phyloP scores from a whole-genome alignment of 1,140 invertebrate genomes.

The Ceratoteleas bidentatus region DNA sequence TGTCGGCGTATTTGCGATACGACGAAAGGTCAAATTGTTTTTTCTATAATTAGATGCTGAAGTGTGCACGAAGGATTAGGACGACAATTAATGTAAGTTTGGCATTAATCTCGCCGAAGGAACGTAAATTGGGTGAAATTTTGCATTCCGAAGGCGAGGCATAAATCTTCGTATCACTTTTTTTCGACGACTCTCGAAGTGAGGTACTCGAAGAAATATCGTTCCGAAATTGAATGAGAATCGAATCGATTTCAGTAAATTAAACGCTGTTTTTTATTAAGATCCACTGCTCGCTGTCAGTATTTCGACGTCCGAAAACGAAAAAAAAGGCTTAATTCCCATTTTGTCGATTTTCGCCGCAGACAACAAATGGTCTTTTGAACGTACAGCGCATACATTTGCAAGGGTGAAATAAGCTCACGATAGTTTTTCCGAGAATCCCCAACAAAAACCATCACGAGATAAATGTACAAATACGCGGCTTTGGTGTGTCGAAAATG shows the following conservation, averaged over 20 bases:
- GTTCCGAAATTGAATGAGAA: too few relatives aligned
- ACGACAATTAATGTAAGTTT: background rate
- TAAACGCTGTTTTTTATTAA: too few relatives aligned
- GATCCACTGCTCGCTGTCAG: too few relatives aligned
- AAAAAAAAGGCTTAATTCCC: background rate
- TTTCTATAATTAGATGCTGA: conserved; percentile 3
- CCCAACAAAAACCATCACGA: conserved; percentile 47
- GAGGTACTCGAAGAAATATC: too few relatives aligned
- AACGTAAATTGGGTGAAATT: too few relatives aligned
- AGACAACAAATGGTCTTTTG: conserved; percentile 10
- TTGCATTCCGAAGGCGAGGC: too few relatives aligned
- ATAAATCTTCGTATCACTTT: too few relatives aligned
- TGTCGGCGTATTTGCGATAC: conserved; percentile 2
- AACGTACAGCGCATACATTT: conserved; percentile 6
- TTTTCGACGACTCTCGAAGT: too few relatives aligned
- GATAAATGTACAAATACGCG: conserved; percentile 49
- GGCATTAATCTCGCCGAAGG: too few relatives aligned
- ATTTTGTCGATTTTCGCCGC: conserved; percentile 9
- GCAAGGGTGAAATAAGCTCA: conserved; percentile 12
- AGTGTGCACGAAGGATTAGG: background rate
- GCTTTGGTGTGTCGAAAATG: conserved; percentile 45
- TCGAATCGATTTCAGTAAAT: too few relatives aligned
- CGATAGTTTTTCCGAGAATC: conserved; percentile 18
- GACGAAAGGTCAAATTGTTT: conserved; percentile 3
- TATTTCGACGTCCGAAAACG: too few relatives aligned